Evolutionary conservation across 2,797 vertebrate genomes (phyloP).

Genomic region (Pseudocheirus occidentalis): DNA sequence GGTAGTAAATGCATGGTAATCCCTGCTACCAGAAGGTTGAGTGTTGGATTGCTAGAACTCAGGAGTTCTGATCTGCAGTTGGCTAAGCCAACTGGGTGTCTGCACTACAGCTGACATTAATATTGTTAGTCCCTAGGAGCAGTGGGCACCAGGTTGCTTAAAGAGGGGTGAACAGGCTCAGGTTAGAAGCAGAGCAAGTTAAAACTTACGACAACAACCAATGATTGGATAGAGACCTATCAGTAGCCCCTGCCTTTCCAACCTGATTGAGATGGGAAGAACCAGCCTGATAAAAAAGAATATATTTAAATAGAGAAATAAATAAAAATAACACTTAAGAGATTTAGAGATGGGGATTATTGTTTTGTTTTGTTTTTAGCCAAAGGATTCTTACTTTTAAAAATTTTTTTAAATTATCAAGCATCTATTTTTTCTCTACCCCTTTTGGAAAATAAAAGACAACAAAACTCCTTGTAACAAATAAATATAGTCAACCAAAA

Average conservation of each 20-base stretch:
- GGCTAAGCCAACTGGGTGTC: not conserved
- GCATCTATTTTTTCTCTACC: not conserved
- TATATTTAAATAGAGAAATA: not conserved
- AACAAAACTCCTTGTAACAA: not conserved
- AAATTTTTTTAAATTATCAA: not conserved
- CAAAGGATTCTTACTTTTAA: not conserved
- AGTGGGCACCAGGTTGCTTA: not conserved
- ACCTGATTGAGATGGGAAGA: not conserved
- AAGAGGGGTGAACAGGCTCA: not conserved
- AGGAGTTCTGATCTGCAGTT: not conserved
- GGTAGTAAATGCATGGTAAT: not conserved
- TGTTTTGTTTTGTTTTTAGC: not conserved
- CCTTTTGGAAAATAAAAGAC: not conserved
- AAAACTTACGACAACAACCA: not conserved
- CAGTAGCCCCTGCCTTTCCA: not conserved
- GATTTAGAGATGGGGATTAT: not conserved
- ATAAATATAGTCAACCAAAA: not conserved
- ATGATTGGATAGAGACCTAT: not conserved
- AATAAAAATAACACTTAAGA: not conserved
- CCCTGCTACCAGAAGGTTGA: not conserved
- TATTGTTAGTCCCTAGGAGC: not conserved
- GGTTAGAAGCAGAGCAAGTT: not conserved
- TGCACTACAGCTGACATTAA: not conserved
- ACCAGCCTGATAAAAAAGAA: not conserved
- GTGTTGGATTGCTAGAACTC: not conserved